Percentiles rank a stretch among this genome's conserved stretches.
Conservation (phyloP, 2,797 vertebrate species). For the Calcarius lapponicus region DNA sequence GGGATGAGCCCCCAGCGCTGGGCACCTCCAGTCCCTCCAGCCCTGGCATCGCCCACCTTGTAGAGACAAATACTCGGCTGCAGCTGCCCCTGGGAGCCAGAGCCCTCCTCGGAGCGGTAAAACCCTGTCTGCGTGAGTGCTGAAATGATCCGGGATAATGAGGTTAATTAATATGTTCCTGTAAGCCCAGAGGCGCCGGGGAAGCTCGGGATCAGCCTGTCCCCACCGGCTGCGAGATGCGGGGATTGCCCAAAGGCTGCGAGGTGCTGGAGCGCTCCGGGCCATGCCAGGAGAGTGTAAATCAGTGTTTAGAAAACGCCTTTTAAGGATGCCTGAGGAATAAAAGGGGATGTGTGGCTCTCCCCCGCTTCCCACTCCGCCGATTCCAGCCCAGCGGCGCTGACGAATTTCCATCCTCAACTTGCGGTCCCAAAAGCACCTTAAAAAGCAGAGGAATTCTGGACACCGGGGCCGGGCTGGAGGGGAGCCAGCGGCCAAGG, state of each 20-base stretch:
- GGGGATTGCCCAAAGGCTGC: slow-evolving; percentile 11
- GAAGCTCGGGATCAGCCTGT: not conserved
- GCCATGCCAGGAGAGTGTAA: slow-evolving; percentile 37
- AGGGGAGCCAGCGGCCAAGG: slow-evolving; percentile 18
- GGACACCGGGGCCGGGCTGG: not conserved
- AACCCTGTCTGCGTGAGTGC: not conserved
- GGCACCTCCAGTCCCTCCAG: not conserved
- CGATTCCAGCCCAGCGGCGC: not conserved
- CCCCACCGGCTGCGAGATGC: not conserved
- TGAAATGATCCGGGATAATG: not conserved
- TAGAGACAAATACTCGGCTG: not conserved
- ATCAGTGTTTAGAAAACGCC: slow-evolving; percentile 53
- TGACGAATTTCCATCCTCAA: slow-evolving; percentile 63
- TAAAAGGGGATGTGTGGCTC: not conserved
- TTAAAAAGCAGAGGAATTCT: not conserved
- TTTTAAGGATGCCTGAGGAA: slow-evolving; percentile 40
- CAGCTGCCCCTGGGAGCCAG: not conserved
- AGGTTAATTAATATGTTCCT: slow-evolving; percentile 35
- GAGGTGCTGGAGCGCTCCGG: not conserved
- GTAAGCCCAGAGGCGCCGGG: not conserved
- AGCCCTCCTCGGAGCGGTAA: not conserved
- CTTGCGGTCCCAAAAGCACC: not conserved
- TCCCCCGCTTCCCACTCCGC: not conserved
- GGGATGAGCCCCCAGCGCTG: not conserved
- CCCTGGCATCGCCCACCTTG: rapidly evolving